Conservation (phyloP, 2,797 vertebrate genomes). For the Clamator glandarius region DNA sequence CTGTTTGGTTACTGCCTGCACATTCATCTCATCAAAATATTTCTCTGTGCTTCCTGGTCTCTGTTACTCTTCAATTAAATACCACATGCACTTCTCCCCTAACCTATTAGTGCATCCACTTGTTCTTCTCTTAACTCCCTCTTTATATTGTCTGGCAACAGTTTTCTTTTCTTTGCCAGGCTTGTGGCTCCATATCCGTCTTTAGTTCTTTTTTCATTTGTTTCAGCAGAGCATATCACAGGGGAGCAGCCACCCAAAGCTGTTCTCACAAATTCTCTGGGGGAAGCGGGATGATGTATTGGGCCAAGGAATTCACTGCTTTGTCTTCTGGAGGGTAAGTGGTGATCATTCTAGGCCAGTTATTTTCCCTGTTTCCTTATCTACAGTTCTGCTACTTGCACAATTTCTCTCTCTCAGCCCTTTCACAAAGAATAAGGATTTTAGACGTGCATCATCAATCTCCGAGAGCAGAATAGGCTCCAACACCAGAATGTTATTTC, state of each 20-base stretch:
- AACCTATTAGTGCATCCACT: background rate
- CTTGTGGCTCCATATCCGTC: background rate
- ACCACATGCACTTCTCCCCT: accelerated
- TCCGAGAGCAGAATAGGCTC: background rate
- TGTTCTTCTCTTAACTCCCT: background rate
- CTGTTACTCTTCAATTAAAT: background rate
- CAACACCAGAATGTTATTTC: background rate
- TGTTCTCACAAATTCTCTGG: background rate
- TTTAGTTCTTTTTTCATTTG: background rate
- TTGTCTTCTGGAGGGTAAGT: background rate
- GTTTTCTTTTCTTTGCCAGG: background rate
- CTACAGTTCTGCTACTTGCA: background rate
- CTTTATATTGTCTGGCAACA: background rate
- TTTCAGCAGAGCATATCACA: background rate
- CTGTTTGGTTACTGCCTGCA: background rate
- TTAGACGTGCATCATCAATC: background rate
- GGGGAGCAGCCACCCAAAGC: background rate
- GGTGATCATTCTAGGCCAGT: background rate
- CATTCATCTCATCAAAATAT: background rate
- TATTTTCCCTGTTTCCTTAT: background rate
- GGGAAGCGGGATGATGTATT: background rate
- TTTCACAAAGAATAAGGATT: background rate
- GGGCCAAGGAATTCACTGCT: background rate
- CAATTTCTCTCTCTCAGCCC: background rate
- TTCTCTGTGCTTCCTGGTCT: background rate